These are phyloP conservation scores for Aphidius colemani DNA, from an alignment of 2,888 invertebrate genomes.

Conservation along the genomic window DNA sequence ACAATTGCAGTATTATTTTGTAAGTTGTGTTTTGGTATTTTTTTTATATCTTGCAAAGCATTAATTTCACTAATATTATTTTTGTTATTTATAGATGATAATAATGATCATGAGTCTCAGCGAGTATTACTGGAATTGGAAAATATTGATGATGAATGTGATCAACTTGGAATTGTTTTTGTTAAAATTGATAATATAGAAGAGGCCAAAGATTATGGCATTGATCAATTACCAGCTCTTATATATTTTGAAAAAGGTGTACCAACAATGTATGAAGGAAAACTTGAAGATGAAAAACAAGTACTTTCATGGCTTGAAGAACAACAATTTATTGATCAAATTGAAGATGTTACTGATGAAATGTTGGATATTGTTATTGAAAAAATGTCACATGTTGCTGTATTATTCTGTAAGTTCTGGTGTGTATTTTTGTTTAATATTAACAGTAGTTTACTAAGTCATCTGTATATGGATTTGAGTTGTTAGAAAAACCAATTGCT, in stretches of 20 bases:
- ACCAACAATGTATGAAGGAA: constrained; percentile 80
- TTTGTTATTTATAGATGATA: constrained; percentile 70
- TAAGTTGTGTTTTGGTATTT: constrained; percentile 64
- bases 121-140: constrained; percentile 85
- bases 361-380: constrained; percentile 89
- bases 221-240: constrained; percentile 83
- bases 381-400: constrained; percentile 87
- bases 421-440: background rate
- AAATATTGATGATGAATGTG: constrained; percentile 93
- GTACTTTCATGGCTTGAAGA: constrained; percentile 84
- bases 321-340: constrained; percentile 86
- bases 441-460: background rate
- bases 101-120: constrained; percentile 86
- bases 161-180: constrained; percentile 84
- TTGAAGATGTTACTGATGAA: constrained; percentile 92
- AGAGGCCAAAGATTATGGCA: constrained; percentile 89
- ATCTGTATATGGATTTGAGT: background rate
- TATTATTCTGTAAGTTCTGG: constrained; percentile 81
- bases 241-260: constrained; percentile 88
- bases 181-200: constrained; percentile 91
- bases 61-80: no score
- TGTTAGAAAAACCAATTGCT: no score
- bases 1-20: constrained; percentile 89
- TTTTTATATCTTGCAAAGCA: background rate
- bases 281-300: constrained; percentile 87